Evolutionary conservation across 1,140 invertebrate species (phyloP), one percentile per base, ranked within the genome.

Genomic region (Halesus radiatus): DNA sequence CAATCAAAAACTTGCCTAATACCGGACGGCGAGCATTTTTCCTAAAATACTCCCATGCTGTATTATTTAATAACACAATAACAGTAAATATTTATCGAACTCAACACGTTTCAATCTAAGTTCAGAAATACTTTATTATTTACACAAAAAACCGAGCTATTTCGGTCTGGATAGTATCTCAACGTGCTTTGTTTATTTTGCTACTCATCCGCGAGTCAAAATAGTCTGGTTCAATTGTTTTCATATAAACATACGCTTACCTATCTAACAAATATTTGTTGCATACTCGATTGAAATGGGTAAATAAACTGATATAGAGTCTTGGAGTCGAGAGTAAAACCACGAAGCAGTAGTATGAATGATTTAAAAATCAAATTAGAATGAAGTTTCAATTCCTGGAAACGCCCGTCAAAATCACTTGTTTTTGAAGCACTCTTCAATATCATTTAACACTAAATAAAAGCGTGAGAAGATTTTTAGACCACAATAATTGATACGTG

Each of bases 171-270:
- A 72, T 26, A 54, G 16, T 26, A 26, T 82, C 80, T 78, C 26
- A 3, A 22, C 37, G 10, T 26, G 23, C 23, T 74, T 78, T 75
- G 52, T 76, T 72, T 82, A 76, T 73, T 81, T 81, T 68, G 20
- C 62, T 23, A 54, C 32, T 77, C 78, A 74, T 78, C 60, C 74
- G 7, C 60, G 15, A 75, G 81, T 82, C 81, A 82, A 82, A 82
- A 82, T 79, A 82, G 75, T 82, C 68, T 82, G 78, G 64, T 29
- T 29, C 66, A 74, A 81, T 68, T 81, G 76, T 62, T 50, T 80
- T 73, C 74, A 23, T 78, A 66, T 75, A 81, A 81, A 81, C 80
- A 81, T 70, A 70, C 26, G 68, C 70, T 78, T 66, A 70, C 76
- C 62, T 56, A 70, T 50, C 32, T 13, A 70, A 77, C 58, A 77